A percentile compares a stretch with the other conserved stretches of the same genome.
These are phyloP conservation scores for Drosophila hydei DNA, from an alignment of 1,140 invertebrate genomes.

Conservation along the genomic window DNA sequence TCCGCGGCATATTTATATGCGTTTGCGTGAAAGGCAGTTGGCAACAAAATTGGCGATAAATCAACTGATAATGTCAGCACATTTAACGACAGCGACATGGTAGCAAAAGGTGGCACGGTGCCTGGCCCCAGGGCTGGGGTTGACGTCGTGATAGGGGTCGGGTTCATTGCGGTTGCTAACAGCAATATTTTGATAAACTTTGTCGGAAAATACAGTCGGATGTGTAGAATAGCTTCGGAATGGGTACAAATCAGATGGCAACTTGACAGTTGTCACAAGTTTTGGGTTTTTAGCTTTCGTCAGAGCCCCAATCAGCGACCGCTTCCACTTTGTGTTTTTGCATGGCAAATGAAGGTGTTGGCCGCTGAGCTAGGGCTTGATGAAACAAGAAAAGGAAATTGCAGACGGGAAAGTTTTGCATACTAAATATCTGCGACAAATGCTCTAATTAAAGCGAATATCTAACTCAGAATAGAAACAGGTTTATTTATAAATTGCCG, in stretches of 20 bases:
- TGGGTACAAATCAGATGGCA: slow-evolving; percentile 19
- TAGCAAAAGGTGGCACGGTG: slow-evolving; percentile 1
- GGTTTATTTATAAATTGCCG: slow-evolving; percentile 37
- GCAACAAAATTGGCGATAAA: slow-evolving; percentile 76
- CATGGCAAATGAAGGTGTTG: slow-evolving; percentile 28
- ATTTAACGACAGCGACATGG: slow-evolving; percentile 53
- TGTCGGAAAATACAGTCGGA: slow-evolving; percentile 3
- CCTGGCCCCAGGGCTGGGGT: not conserved
- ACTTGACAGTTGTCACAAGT: slow-evolving; percentile 34
- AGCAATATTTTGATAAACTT: slow-evolving; percentile 29
- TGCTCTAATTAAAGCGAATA: slow-evolving; percentile 26
- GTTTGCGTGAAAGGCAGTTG: slow-evolving; percentile 43
- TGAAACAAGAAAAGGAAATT: slow-evolving; percentile 36
- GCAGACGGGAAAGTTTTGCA: slow-evolving; percentile 29
- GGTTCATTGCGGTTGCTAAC: slow-evolving; percentile 14
- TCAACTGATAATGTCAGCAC: slow-evolving; percentile 77
- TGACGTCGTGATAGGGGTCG: not conserved
- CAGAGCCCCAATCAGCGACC: slow-evolving; percentile 32
- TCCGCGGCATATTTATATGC: slow-evolving; percentile 47
- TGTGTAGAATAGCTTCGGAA: slow-evolving; percentile 8
- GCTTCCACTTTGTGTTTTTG: slow-evolving; percentile 23
- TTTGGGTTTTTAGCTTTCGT: slow-evolving; percentile 25
- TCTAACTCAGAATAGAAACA: slow-evolving; percentile 17
- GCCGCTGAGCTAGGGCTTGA: not conserved
- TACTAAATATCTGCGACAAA: slow-evolving; percentile 6